phyloP scores from a whole-genome alignment of 2,113 vertebrate genomes.

The Salminus brasiliensis region DNA sequence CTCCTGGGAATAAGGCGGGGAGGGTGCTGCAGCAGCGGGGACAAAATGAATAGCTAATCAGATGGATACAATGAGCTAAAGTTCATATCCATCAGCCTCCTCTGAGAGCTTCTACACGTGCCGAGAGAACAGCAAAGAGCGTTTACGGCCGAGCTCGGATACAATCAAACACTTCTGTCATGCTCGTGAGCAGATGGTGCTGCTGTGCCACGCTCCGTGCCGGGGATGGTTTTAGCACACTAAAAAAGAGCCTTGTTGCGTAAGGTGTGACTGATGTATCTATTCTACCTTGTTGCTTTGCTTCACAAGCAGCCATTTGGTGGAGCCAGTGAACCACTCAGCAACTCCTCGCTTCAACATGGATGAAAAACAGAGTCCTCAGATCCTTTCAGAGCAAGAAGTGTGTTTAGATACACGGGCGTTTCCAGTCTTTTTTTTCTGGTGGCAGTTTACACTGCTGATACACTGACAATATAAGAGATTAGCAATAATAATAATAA shows the following conservation, averaged over 20 bases:
- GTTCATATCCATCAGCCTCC: constrained; percentile 32
- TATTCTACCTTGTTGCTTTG: neutral
- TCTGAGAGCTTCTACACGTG: neutral
- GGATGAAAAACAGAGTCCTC: constrained; percentile 3
- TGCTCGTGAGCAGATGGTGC: neutral
- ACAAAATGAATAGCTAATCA: constrained; percentile 36
- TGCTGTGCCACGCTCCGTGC: neutral
- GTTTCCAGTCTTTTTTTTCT: neutral
- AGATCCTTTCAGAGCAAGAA: neutral
- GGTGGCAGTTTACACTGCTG: neutral
- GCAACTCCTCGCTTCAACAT: neutral
- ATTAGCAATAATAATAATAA: neutral
- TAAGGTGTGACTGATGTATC: neutral
- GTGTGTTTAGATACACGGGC: neutral
- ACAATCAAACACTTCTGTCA: neutral
- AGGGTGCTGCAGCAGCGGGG: constrained; percentile 23
- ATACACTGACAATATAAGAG: neutral
- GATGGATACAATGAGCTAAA: constrained; percentile 22
- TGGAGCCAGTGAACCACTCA: constrained; percentile 4
- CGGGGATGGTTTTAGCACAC: neutral
- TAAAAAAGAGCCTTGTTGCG: neutral
- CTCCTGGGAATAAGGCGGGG: constrained; percentile 8
- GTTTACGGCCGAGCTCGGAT: neutral
- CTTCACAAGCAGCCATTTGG: constrained; percentile 23
- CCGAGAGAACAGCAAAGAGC: neutral